Conservation (phyloP, 2,888 invertebrate genomes). For the Leptinotarsa tumamoca region DNA sequence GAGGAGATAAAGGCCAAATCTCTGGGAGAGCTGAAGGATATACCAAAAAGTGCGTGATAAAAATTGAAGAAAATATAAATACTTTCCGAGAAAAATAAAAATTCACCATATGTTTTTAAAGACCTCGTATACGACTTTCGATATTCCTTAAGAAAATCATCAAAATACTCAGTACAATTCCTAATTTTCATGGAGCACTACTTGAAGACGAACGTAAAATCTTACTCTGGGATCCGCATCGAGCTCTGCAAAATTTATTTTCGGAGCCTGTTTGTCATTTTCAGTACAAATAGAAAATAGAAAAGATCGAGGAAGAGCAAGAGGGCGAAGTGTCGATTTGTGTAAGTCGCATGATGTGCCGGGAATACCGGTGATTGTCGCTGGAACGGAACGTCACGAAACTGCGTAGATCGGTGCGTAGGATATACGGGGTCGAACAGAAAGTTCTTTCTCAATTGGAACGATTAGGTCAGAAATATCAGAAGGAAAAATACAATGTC, state of each 20-base stretch:
- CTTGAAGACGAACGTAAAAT: background rate
- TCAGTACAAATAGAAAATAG: conserved; percentile 24
- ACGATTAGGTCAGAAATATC: background rate
- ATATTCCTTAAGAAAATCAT: too few species aligned
- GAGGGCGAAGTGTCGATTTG: conserved; percentile 3
- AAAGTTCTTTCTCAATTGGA: too few species aligned
- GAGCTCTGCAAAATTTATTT: conserved; percentile 15
- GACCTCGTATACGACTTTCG: too few species aligned
- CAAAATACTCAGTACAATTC: too few species aligned
- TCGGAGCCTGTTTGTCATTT: conserved; percentile 26
- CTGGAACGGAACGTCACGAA: conserved; percentile 1
- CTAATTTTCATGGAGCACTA: background rate
- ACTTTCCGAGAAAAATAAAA: too few species aligned
- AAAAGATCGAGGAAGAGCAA: conserved; percentile 16
- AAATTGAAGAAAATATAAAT: too few species aligned
- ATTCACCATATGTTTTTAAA: too few species aligned
- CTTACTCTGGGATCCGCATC: background rate
- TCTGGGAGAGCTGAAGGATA: too few species aligned
- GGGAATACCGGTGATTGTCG: conserved; percentile 10
- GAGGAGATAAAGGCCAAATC: too few species aligned
- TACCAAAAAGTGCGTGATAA: too few species aligned
- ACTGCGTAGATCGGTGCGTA: background rate
- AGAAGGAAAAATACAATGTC: background rate
- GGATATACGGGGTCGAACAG: background rate
- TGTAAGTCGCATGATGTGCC: conserved; percentile 5